Evolutionary conservation across 1,140 invertebrate genomes (phyloP).

Genomic region (Ceratosolen fusciceps): DNA sequence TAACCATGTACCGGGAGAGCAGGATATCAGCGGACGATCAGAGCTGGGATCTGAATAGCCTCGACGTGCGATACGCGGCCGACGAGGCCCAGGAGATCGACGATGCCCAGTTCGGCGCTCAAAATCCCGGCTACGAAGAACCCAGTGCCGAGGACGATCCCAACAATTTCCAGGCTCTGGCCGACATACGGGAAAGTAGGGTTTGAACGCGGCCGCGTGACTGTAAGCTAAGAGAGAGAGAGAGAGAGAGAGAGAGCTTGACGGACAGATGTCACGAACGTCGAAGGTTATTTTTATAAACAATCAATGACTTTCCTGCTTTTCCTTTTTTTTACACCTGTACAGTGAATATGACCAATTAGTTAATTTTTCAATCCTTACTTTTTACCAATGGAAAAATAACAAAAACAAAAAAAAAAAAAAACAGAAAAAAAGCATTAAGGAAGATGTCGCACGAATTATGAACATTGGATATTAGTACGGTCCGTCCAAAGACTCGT

Average conservation of each 20-base stretch:
- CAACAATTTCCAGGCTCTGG: conserved; percentile 60
- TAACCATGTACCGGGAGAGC: conserved; percentile 29
- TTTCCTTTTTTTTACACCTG: conserved; percentile 35
- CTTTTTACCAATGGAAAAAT: conserved; percentile 5
- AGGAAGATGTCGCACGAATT: conserved; percentile 10
- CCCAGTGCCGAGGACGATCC: conserved; percentile 55
- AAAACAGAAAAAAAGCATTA: too few relatives aligned
- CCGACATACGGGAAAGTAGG: conserved; percentile 68
- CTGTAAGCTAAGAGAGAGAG: too few relatives aligned
- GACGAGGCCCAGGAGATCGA: not conserved
- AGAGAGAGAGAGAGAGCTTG: too few relatives aligned
- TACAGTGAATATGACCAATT: conserved; percentile 44
- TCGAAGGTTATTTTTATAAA: conserved; percentile 25
- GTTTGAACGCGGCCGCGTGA: too few relatives aligned
- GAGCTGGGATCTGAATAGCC: conserved; percentile 36
- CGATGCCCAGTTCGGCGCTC: conserved; percentile 7
- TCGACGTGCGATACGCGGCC: conserved; percentile 27
- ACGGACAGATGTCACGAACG: too few relatives aligned
- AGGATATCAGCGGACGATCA: conserved; percentile 37
- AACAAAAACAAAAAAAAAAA: conserved; percentile 4
- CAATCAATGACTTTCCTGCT: not conserved
- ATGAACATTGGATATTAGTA: conserved; percentile 30
- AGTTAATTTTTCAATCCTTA: conserved; percentile 23
- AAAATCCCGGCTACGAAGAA: conserved; percentile 34
- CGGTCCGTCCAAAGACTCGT: conserved; percentile 46